These are phyloP conservation scores for Meles meles DNA, from an alignment of 2,113 vertebrate species.

Conservation along the genomic window DNA sequence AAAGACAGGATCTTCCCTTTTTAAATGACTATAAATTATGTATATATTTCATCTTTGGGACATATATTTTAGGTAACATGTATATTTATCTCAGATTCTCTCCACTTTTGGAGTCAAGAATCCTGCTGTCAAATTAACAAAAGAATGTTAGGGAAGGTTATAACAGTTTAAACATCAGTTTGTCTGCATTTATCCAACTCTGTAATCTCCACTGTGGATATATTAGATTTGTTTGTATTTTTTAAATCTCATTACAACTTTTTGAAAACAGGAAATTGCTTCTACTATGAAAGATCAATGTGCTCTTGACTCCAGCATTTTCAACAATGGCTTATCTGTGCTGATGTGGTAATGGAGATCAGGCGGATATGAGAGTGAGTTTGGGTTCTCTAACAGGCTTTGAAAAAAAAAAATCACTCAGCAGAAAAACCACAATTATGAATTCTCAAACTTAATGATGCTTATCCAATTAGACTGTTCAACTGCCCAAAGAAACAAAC, in stretches of 20 bases:
- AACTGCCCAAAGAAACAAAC: slow-evolving; percentile 31
- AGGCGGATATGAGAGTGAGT: background rate
- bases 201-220: slow-evolving; percentile 64
- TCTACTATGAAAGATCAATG: slow-evolving; percentile 61
- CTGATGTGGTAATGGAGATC: slow-evolving; percentile 7
- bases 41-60: background rate
- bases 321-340: slow-evolving; percentile 44
- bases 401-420: slow-evolving; percentile 4
- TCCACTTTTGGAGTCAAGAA: background rate
- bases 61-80: background rate
- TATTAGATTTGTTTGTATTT: slow-evolving; percentile 70
- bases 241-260: slow-evolving; percentile 70
- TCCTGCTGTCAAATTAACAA: slow-evolving; percentile 45
- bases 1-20: background rate
- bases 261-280: slow-evolving; percentile 77
- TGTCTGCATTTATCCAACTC: slow-evolving; percentile 64
- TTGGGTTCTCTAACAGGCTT: slow-evolving; percentile 16
- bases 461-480: slow-evolving; percentile 58
- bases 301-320: slow-evolving; percentile 48
- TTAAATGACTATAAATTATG: background rate
- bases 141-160: slow-evolving; percentile 45
- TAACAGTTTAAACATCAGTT: slow-evolving; percentile 58
- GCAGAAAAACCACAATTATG: slow-evolving; percentile 28
- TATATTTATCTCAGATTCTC: background rate
- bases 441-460: slow-evolving; percentile 63